Conservation (phyloP, 2,797 vertebrate species). For the Rhinophrynus dorsalis region DNA sequence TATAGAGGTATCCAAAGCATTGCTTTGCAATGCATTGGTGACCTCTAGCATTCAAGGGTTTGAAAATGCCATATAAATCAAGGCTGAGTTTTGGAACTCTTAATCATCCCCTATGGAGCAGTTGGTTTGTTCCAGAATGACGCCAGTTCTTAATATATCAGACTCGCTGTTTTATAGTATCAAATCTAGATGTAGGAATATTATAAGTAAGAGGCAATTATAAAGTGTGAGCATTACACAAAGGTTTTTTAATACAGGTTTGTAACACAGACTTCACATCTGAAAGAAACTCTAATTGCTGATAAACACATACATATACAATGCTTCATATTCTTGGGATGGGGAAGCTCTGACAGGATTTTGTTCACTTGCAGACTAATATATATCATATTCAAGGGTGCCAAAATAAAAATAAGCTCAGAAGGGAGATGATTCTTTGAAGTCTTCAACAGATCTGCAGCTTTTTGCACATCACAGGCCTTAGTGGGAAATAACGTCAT, state of each 20-base stretch:
- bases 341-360: neutral
- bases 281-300: slow-evolving; percentile 13
- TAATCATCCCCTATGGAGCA: too few relatives aligned
- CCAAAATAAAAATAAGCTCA: slow-evolving; percentile 17
- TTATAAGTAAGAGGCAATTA: slow-evolving; percentile 1
- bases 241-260: neutral
- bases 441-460: slow-evolving; percentile 11
- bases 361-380: slow-evolving; percentile 13
- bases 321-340: neutral
- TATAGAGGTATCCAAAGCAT: too few relatives aligned
- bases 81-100: too few relatives aligned
- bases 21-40: too few relatives aligned
- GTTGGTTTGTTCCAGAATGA: too few relatives aligned
- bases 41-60: too few relatives aligned
- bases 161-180: neutral
- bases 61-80: too few relatives aligned
- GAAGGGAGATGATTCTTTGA: slow-evolving; percentile 16
- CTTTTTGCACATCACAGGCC: neutral
- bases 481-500: slow-evolving; percentile 19
- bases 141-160: too few relatives aligned
- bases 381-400: neutral
- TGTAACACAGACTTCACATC: neutral
- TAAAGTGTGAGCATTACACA: neutral
- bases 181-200: neutral
- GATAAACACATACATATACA: neutral